These are phyloP conservation scores for Sternarchorhynchus goeldii DNA, from an alignment of 2,797 vertebrate species.

Conservation along the genomic window DNA sequence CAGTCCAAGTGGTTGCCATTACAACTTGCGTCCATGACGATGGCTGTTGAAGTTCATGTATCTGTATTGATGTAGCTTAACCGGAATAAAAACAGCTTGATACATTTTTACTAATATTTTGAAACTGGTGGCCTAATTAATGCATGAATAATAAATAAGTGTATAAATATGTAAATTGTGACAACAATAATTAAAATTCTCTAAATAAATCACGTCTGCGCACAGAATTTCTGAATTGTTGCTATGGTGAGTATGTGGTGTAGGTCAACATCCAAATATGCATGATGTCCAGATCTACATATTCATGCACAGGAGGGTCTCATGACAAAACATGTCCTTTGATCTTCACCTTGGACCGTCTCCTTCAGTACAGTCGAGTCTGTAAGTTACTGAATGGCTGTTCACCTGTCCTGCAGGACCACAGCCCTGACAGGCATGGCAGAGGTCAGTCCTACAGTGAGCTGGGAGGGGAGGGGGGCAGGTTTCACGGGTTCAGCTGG, in stretches of 20 bases:
- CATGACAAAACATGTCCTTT: background rate
- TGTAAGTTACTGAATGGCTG: too few relatives aligned
- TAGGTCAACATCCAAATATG: constrained; percentile 9
- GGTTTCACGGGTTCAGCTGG: constrained; percentile 20
- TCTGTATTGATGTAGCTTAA: background rate
- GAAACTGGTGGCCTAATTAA: too few relatives aligned
- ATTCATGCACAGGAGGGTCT: background rate
- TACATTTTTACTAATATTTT: background rate
- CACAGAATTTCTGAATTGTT: background rate
- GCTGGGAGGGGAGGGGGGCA: background rate
- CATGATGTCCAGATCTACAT: constrained; percentile 23
- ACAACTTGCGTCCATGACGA: constrained; percentile 9
- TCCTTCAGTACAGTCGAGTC: background rate
- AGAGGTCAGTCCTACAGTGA: too few relatives aligned
- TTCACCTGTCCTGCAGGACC: background rate
- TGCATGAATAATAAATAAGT: too few relatives aligned
- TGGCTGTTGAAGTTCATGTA: background rate
- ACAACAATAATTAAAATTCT: constrained; percentile 23
- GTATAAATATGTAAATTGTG: background rate
- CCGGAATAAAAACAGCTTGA: background rate
- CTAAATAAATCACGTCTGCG: constrained; percentile 15
- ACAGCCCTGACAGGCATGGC: too few relatives aligned
- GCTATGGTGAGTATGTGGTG: constrained; percentile 10
- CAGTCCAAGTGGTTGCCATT: constrained; percentile 56
- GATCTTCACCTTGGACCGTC: background rate